Evolutionary conservation across 2,888 invertebrate genomes (phyloP), one percentile per base, ranked within the genome.

Genomic region (Drosophila meridiana): DNA sequence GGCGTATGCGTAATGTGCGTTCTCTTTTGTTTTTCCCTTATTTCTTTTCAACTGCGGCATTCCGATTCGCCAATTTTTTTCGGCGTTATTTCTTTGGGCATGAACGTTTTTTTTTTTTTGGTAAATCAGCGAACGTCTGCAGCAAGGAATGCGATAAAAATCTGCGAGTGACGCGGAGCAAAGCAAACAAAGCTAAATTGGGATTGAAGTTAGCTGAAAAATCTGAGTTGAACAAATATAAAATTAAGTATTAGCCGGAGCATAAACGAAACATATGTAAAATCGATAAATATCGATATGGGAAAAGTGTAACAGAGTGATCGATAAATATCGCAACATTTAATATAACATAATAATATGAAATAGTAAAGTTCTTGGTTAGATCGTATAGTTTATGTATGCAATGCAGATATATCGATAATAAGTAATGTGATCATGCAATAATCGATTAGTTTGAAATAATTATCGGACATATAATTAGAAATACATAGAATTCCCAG

Each of bases 1-100:
- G 48, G 59, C 80, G 69, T 74, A 66, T 69, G 52, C 65, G 65
- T 63, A 61, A 78, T 56, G 56, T 7, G 48, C 30, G 53, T 45
- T 53, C 26, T 36, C 26, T 26, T 26, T 7, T 7, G 3, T n/a
- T 28, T 38, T 26, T 38, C 20, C 20, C 13, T 11, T 4, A 5
- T 0, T 28, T 28, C 9, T 26, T 38, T 50, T 26, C 14, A 14
- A 28, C 48, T 43, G 43, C 43, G 34, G 43, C 62, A 63, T 32
- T 57, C 60, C 6, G 20, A 55, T 26, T 69, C 58, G 42, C 36
- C 5, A 13, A 30, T 32, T 32, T 38, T 26, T 43, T 59, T 42
- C 40, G 28, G n/a, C 42, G 11, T 26, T 32, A 28, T 26, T 65
- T 45, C 36, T 47, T 55, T 36, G 20, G 28, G 28, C 9, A 20